Evolutionary conservation across 2,797 vertebrate genomes (phyloP).

Genomic region (Brachyalestes nurse): DNA sequence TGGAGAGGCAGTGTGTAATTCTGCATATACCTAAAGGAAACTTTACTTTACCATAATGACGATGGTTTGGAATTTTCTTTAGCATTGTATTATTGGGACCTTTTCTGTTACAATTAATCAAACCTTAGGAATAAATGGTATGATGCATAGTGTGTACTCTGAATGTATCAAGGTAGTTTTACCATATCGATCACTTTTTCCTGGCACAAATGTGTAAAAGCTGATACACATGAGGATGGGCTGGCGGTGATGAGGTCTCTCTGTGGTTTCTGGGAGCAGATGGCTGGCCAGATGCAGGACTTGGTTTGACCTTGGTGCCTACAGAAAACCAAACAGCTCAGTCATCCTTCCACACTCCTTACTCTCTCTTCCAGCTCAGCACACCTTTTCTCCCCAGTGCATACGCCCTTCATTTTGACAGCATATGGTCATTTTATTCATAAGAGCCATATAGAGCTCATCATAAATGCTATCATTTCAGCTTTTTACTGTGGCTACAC

Average conservation of each 20-base stretch:
- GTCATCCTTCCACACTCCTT: slow-evolving; percentile 52
- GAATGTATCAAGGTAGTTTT: not conserved
- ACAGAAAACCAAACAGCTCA: slow-evolving; percentile 56
- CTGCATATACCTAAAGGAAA: no score
- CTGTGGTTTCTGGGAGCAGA: slow-evolving; percentile 72
- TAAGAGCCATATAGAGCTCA: slow-evolving; percentile 38
- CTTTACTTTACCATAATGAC: no score
- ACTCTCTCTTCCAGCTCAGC: slow-evolving; percentile 16
- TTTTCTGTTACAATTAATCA: no score
- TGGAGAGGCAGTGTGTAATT: no score
- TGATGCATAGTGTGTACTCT: not conserved
- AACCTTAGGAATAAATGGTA: not conserved
- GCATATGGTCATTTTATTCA: slow-evolving; percentile 47
- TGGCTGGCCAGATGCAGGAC: slow-evolving; percentile 74
- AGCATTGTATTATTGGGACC: no score
- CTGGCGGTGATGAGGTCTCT: slow-evolving; percentile 65
- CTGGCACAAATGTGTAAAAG: slow-evolving; percentile 7
- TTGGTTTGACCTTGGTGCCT: slow-evolving; percentile 72
- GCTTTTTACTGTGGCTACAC: slow-evolving; percentile 9
- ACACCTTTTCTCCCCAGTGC: slow-evolving; percentile 20
- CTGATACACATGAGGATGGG: slow-evolving; percentile 1
- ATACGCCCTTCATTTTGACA: slow-evolving; percentile 33
- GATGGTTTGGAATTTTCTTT: no score
- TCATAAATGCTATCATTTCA: slow-evolving; percentile 28
- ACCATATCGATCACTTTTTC: not conserved